Evolutionary conservation across 2,113 vertebrate species (phyloP).

Genomic region (Holacanthus passer): DNA sequence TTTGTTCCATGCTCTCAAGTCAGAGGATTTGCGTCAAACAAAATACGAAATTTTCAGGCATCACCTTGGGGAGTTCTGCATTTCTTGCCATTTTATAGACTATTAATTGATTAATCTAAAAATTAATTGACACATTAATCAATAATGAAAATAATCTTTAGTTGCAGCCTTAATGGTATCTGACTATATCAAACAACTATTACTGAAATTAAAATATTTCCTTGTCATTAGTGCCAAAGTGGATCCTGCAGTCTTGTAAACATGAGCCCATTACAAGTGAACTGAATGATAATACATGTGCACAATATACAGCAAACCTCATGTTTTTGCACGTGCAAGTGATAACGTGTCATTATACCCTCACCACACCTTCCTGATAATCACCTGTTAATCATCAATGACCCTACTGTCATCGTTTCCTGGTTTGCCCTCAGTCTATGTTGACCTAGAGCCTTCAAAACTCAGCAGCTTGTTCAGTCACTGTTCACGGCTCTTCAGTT

Average conservation of each 20-base stretch:
- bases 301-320: not conserved
- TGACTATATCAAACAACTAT: not conserved
- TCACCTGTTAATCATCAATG: slow-evolving; percentile 24
- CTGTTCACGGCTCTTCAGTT: slow-evolving; percentile 8
- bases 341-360: not conserved
- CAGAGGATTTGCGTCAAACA: too few species aligned
- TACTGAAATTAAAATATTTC: not conserved
- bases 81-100: too few species aligned
- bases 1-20: not conserved
- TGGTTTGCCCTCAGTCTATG: not conserved
- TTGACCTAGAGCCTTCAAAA: slow-evolving; percentile 5
- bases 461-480: slow-evolving; percentile 6
- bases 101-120: not conserved
- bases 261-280: not conserved
- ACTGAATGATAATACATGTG: not conserved
- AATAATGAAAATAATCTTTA: not conserved
- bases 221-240: not conserved
- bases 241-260: not conserved
- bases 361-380: not conserved
- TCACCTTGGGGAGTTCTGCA: not conserved
- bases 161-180: not conserved
- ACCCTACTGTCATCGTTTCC: not conserved
- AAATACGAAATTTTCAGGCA: too few species aligned
- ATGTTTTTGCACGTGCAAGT: not conserved
- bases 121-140: not conserved